These are phyloP conservation scores for Oceanodroma tethys DNA, from an alignment of 2,113 vertebrate species.

Conservation along the genomic window DNA sequence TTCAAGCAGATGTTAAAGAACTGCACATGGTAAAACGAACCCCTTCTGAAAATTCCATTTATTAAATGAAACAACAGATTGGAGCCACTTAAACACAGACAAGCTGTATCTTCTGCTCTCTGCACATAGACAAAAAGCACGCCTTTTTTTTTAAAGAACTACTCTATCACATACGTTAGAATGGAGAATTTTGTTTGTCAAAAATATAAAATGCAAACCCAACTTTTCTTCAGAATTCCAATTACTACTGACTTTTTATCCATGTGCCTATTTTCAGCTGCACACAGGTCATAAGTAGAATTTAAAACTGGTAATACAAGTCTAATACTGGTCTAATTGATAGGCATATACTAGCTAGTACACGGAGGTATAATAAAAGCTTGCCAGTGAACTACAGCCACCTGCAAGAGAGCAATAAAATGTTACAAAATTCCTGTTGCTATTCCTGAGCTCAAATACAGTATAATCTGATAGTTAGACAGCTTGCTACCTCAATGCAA, in stretches of 20 bases:
- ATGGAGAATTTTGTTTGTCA: neutral
- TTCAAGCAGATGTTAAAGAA: neutral
- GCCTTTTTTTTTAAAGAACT: neutral
- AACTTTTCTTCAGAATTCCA: neutral
- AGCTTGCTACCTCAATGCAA: neutral
- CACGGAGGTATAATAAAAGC: neutral
- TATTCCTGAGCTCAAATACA: neutral
- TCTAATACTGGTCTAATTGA: neutral
- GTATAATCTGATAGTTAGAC: neutral
- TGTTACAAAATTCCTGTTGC: neutral
- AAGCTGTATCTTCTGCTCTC: neutral
- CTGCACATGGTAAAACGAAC: rapidly evolving
- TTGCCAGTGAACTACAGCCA: neutral
- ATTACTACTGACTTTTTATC: neutral
- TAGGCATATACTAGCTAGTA: neutral
- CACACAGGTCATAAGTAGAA: neutral
- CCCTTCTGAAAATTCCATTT: neutral
- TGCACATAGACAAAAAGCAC: neutral
- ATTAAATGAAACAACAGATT: neutral
- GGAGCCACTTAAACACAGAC: neutral
- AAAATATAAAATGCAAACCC: neutral
- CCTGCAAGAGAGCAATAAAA: neutral
- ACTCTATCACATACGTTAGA: neutral
- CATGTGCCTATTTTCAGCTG: neutral
- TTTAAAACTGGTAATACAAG: neutral